Evolutionary conservation across 2,113 vertebrate genomes (phyloP), one percentile per base, ranked within the genome.

Genomic region (Paramormyrops kingsleyae): DNA sequence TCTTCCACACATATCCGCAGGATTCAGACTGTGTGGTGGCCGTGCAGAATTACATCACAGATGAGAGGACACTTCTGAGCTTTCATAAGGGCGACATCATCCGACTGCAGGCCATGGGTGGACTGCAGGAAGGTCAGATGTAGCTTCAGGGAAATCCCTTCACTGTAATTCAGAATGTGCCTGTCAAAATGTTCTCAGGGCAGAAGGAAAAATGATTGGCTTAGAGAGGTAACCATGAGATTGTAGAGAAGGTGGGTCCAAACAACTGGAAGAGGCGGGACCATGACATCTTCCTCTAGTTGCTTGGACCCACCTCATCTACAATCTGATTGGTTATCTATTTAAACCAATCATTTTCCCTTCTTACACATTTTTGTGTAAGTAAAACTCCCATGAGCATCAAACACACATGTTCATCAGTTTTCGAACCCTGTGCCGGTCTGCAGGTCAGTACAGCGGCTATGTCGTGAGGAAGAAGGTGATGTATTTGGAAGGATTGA

Each of bases 51-150:
- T 97, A 97, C 92, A 95, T 97, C 90, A 96, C 97, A 0, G 96
- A 98, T 35, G 96, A 97, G 0, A 89, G 94, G 1, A 9, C 93
- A 0, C 94, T 95, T 92, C 96, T 99, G 90, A 96, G 95, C 91
- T 99, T 99, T 94, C 98, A 99, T 94, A 99, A 99, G 94, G 98
- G 98, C 1, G 98, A 99, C 94, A 95, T 99, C 93, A 98, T 99
- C 94, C 96, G 97, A 90, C 92, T 99, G 90, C 97, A 99, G 93
- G 95, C 96, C 0, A 94, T 97, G 95, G 97, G 99, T 8, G 95
- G 94, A 0, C 95, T 97, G 0, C 93, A 96, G 89, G 94, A 93
- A 94, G 98, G 99, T 98, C 91, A 95, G 95, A 88, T 5, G 0
- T 17, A 50, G 74, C 74, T 19, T 5, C 74, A 80, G 74, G 31